Base-by-base conservation (phyloP, 64 coral and sea anemone species). In the Stichodactyla mertensii region DNA sequence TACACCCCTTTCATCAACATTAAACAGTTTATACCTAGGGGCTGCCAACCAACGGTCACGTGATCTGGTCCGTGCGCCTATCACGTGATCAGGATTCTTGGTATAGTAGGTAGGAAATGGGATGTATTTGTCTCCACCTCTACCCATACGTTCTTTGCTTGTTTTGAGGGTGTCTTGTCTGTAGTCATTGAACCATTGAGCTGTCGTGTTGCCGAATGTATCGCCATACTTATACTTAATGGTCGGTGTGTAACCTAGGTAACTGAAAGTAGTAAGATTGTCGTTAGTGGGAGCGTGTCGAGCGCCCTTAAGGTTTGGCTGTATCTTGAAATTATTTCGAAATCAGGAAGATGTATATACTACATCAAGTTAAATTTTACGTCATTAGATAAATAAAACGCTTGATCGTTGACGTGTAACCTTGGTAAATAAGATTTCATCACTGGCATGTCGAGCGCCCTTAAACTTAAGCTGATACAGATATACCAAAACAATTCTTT, bases 61-160 rank as follows among this genome's bases (percentile, higher is more conserved):
- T 82, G 94, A 89, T 52, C 82, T 88, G 3, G 91, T 90, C 52
- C 94, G 86, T 58, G 94, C 91, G 16, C 94, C 94, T 10, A 93
- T 67, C 70, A 96, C 94, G 78, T 96, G 94, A 88, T 96, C 88
- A 55, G 94, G 94, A 57, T 96, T 90, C 28, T 93, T 90, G 14
- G 91, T 96, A 52, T 96, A 96, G 64, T 90, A 96, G 54, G 94
- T 93, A 20, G 94, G 94, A 51, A 96, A 96, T n/a, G 94, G 91
- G 14, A 96, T 89, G 36, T 81, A 14, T 53, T 96, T 93, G 57
- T 96, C 91, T 4, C 94, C 91, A 1, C 94, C 94, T 57, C 94
- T 92, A 19, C 91, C 90, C 83, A 90, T 93, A 10, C 94, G 88
- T 81, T 96, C 91, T 79, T 84, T 89, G 36, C 94, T 96, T 55